These are phyloP conservation scores for Malurus splendens DNA, from an alignment of 2,797 vertebrate species.

Conservation along the genomic window DNA sequence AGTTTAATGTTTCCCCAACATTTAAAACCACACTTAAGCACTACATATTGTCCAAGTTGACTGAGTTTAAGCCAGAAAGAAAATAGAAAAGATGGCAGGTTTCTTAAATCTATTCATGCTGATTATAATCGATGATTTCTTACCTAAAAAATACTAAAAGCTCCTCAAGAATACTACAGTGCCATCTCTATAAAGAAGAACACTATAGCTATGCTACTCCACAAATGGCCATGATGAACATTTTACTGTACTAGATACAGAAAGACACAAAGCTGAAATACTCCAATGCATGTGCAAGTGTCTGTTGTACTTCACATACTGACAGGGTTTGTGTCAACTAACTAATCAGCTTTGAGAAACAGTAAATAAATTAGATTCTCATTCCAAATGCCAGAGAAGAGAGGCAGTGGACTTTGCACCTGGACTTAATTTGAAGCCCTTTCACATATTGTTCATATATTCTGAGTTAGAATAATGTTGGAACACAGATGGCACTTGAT, in stretches of 20 bases:
- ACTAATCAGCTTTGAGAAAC: background rate
- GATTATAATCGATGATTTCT: background rate
- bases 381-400: too few species aligned
- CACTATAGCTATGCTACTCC: background rate
- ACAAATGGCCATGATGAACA: background rate
- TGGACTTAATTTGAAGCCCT: background rate
- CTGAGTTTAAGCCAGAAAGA: constrained; percentile 18
- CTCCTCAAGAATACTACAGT: background rate
- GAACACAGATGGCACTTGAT: background rate
- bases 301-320: background rate
- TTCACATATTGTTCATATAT: background rate
- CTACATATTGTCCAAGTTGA: background rate
- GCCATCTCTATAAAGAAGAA: background rate
- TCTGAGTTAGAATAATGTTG: background rate
- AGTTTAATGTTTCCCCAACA: background rate
- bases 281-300: background rate
- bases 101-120: background rate
- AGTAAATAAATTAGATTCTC: background rate
- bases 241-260: background rate
- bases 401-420: background rate
- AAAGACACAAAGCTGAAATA: background rate
- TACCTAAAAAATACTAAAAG: background rate
- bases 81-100: background rate
- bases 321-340: background rate
- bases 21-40: background rate